Conservation (phyloP, 2,888 invertebrate species). For the Drosophila fungiperda region DNA sequence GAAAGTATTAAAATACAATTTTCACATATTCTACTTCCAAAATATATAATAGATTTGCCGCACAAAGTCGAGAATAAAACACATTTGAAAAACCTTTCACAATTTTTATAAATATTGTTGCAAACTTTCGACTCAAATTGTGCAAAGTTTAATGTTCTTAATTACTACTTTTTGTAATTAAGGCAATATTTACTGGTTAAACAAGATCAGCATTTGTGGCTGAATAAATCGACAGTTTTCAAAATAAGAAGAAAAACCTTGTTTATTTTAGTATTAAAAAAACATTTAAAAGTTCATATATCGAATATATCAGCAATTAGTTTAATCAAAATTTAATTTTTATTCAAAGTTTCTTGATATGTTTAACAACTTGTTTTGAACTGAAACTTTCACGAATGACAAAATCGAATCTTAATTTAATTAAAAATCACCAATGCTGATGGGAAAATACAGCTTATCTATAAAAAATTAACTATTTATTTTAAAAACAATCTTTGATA, state of each 20-base stretch:
- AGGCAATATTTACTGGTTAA: neutral
- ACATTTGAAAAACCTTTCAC: neutral
- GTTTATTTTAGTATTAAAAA: too few relatives aligned
- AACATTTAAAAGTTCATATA: too few relatives aligned
- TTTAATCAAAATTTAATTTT: too few relatives aligned
- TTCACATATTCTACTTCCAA: neutral
- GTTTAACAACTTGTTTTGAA: neutral
- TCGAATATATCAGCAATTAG: too few relatives aligned
- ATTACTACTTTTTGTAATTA: neutral
- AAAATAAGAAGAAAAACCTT: too few relatives aligned
- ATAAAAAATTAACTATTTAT: neutral
- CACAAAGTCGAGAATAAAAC: neutral
- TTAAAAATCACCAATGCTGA: neutral
- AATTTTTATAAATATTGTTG: neutral
- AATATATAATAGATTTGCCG: neutral
- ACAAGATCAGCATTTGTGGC: neutral
- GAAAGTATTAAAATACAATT: constrained; percentile 6
- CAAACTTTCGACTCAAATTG: neutral
- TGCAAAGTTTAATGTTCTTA: neutral
- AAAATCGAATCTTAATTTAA: neutral
- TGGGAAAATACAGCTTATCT: neutral
- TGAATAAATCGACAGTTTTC: neutral
- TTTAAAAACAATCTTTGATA: neutral
- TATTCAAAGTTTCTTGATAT: neutral
- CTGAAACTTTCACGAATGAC: neutral